Conservation (phyloP, 53 echinoderm and acorn worm genomes). For the Luidia sarsii region DNA sequence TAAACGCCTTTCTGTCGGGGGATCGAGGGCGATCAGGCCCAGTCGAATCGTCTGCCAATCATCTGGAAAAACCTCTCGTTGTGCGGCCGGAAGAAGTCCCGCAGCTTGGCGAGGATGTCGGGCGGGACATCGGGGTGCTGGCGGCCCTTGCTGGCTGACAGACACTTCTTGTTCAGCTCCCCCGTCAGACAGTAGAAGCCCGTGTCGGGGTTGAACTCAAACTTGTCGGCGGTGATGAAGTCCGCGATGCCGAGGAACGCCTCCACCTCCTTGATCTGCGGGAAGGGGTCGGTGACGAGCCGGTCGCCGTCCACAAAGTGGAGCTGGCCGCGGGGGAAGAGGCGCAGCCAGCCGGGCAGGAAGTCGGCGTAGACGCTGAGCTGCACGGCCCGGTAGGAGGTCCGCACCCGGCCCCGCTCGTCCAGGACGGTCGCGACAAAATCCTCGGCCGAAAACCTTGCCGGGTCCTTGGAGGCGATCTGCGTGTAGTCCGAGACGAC, state of each 20-base stretch:
- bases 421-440: slow-evolving; percentile 65
- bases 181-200: slow-evolving; percentile 86
- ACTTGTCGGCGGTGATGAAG: slow-evolving; percentile 64
- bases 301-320: slow-evolving; percentile 89
- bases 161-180: slow-evolving; percentile 70
- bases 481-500: slow-evolving; percentile 92
- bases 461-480: slow-evolving; percentile 37
- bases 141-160: slow-evolving; percentile 79
- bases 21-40: too few relatives aligned
- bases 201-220: slow-evolving; percentile 75
- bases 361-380: slow-evolving; percentile 82
- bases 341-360: slow-evolving; percentile 64
- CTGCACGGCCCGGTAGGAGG: slow-evolving; percentile 76
- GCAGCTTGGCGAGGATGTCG: slow-evolving; percentile 59
- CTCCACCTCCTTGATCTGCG: slow-evolving; percentile 87
- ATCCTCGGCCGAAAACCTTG: slow-evolving; percentile 3
- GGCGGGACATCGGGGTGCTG: slow-evolving; percentile 80
- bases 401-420: slow-evolving; percentile 51
- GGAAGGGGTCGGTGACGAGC: slow-evolving; percentile 75
- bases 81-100: slow-evolving; percentile 78
- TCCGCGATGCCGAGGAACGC: slow-evolving; percentile 70
- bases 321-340: slow-evolving; percentile 73
- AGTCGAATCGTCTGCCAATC: slow-evolving; percentile 70
- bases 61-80: slow-evolving; percentile 74
- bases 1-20: too few relatives aligned